A percentile compares a stretch with the other conserved stretches of the same genome.
phyloP scores from a whole-genome alignment of 2,797 vertebrate genomes.

The Malurus leucopterus region DNA sequence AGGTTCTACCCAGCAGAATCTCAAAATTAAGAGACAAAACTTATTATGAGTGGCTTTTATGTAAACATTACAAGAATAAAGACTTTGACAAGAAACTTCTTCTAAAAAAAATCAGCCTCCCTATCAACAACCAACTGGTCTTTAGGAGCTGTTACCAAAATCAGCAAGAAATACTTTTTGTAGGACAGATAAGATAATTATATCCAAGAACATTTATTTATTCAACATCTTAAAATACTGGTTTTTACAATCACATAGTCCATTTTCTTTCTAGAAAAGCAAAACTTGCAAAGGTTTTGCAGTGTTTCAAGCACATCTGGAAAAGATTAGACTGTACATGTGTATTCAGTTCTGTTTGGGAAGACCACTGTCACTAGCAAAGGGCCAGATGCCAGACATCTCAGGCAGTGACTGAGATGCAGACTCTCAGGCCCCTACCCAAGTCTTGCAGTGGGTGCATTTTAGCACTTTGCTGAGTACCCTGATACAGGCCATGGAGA shows the following conservation, averaged over 20 bases:
- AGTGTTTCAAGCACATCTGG: background rate
- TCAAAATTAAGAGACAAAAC: background rate
- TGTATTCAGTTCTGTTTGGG: background rate
- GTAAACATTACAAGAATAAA: background rate
- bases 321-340: background rate
- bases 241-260: background rate
- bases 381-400: background rate
- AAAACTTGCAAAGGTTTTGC: background rate
- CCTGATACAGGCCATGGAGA: background rate
- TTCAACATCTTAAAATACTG: slow-evolving; percentile 30
- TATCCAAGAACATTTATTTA: slow-evolving; percentile 47
- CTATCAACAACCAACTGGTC: background rate
- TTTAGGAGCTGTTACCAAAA: background rate
- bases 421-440: background rate
- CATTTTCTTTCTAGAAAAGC: slow-evolving; percentile 6
- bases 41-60: background rate
- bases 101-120: background rate
- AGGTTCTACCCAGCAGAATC: background rate
- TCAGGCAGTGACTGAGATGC: background rate
- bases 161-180: background rate
- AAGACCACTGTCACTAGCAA: background rate
- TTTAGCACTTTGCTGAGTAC: background rate
- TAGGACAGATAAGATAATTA: background rate
- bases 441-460: background rate
- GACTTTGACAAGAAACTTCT: background rate